Base-by-base conservation (phyloP, 2,888 invertebrate genomes). In the Leptopterna dolabrata region DNA sequence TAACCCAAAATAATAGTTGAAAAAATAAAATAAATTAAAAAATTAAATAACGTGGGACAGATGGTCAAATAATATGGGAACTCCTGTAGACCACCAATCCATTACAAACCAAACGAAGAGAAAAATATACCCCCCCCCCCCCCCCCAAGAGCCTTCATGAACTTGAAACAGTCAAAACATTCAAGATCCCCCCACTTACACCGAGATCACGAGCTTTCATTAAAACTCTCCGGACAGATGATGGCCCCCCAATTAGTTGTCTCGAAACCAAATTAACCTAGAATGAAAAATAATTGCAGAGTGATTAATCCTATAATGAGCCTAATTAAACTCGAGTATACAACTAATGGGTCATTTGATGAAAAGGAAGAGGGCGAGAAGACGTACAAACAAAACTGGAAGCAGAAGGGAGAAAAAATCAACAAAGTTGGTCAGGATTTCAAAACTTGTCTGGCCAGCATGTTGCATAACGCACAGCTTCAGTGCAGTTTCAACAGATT, bases 211-310 rank as follows among this genome's bases (percentile, higher is more conserved):
- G 63, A 63, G 63, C 24, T 63, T 24, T 76, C 76, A 76, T 76
- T 76, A 76, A 76, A n/a, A 76, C 76, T 36, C 76, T 19, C 27
- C 63, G 63, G 63, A 63, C 24, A 27, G 27, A 78, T 45, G 19
- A 78, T 78, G 45, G 78, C 11, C 24, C 16, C n/a, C 24, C 45
- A 78, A 78, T 78, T 78, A 78, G 78, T 78, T n/a, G 45, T 27
- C 45, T 45, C 78, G n/a, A n/a, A n/a, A 27, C 45, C 78, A 78
- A 78, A 78, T 78, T 78, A 78, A 45, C 78, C 78, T 78, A 45
- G 78, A 78, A 78, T 43, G 78, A 45, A 45, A 78, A 78, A 78
- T 78, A 78, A 78, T 47, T 78, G 27, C 45, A 27, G 78, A 19
- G 78, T 45, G 19, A 78, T 78, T 78, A 13, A 78, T 78, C 29